Evolutionary conservation across 2,888 invertebrate genomes (phyloP).

Genomic region (Eilema griseolum): DNA sequence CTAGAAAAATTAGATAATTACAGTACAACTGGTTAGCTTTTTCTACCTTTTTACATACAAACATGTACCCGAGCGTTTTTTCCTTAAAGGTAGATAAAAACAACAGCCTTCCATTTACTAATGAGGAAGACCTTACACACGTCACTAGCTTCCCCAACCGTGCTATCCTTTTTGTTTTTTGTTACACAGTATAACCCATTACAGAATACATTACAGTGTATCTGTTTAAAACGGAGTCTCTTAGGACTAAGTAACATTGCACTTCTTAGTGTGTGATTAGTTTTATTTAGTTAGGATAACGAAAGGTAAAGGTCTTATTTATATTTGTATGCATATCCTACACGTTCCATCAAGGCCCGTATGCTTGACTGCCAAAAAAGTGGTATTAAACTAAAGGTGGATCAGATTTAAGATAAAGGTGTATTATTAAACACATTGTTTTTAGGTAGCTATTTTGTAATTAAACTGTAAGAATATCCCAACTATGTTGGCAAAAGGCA

Average conservation of each 20-base stretch:
- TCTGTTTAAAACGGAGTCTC: background rate
- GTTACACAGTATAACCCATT: background rate
- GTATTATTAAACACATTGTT: background rate
- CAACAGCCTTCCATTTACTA: background rate
- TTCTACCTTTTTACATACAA: background rate
- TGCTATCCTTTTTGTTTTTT: conserved; percentile 2
- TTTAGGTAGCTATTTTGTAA: background rate
- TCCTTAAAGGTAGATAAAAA: background rate
- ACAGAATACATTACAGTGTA: background rate
- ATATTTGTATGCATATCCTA: too few species aligned
- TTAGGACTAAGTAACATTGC: background rate
- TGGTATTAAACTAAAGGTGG: too few species aligned
- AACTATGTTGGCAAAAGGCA: too few species aligned
- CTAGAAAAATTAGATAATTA: background rate
- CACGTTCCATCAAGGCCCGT: too few species aligned
- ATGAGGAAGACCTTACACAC: conserved; percentile 4
- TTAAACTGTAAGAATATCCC: too few species aligned
- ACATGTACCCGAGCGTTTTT: background rate
- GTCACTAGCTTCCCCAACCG: background rate
- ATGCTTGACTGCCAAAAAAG: too few species aligned
- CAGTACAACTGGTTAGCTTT: background rate
- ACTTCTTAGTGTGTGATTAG: background rate
- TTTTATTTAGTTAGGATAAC: background rate
- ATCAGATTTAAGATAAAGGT: background rate
- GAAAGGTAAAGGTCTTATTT: background rate